Evolutionary conservation across 2,113 vertebrate species (phyloP), one percentile per base, ranked within the genome.

Genomic region (Micromys minutus): DNA sequence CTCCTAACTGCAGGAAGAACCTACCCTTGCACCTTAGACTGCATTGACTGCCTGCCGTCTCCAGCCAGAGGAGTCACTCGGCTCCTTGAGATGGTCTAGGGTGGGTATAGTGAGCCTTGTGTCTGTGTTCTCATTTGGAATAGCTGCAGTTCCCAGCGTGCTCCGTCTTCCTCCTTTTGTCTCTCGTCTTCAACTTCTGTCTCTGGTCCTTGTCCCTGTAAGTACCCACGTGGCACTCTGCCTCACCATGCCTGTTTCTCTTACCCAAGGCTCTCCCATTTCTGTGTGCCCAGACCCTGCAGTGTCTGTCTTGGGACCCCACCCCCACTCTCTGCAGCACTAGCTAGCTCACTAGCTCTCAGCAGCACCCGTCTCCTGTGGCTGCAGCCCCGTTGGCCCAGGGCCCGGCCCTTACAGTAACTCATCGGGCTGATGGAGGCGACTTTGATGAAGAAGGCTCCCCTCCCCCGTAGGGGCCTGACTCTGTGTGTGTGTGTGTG

Each of bases 361-460:
- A 69, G 95, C 97, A 97, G 97, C 61, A 77, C 94, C 96, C 50
- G 72, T 96, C 97, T 97, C 97, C 95, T 95, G 42, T 97, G 97
- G 97, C 97, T 97, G 97, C 97, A 97, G 97, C 97, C 97, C 94
- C 47, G 95, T 91, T 97, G 97, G 97, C 97, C 97, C 95, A 97
- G 96, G 97, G 97, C 97, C 97, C 97, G 94, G 96, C 96, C 97
- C 94, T 98, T 98, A 98, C 96, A 98, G 97, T 98, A 98, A 98
- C 97, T 98, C 97, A 97, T 98, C 90, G 93, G 96, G 97, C 97
- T 97, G 97, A 98, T 97, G 97, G 97, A 97, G 97, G 94, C 95
- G 92, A 97, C 97, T 98, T 97, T 98, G 97, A 97, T 98, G 96
- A 97, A 97, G 96, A 97, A 96, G 94, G 86, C 81, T 90, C 90